Conservation (phyloP, 1,140 invertebrate species). For the Geopemphigus sp. region DNA sequence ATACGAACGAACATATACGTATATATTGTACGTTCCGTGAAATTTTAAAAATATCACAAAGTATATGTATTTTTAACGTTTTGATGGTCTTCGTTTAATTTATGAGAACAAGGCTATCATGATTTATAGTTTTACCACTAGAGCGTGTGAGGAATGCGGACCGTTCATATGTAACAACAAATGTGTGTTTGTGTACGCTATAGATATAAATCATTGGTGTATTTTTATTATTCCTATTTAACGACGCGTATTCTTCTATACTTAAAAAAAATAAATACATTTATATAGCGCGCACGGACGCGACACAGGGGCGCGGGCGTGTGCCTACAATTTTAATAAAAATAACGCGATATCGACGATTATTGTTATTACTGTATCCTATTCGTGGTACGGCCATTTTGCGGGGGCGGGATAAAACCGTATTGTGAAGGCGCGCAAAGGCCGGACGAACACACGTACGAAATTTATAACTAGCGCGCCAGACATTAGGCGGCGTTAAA, state of each 20-base stretch:
- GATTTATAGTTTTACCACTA: slow-evolving; percentile 40
- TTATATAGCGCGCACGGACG: background rate
- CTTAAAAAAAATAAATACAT: too few relatives aligned
- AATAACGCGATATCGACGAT: too few relatives aligned
- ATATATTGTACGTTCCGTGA: too few relatives aligned
- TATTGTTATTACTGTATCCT: too few relatives aligned
- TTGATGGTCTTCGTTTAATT: background rate
- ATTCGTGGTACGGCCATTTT: too few relatives aligned
- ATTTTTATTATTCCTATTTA: background rate
- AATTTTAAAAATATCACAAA: too few relatives aligned
- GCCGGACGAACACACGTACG: background rate
- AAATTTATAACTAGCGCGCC: background rate
- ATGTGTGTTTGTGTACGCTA: too few relatives aligned
- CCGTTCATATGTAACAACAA: background rate
- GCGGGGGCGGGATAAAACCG: too few relatives aligned
- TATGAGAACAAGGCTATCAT: slow-evolving; percentile 7
- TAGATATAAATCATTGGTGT: slow-evolving; percentile 26
- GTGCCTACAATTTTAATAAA: too few relatives aligned
- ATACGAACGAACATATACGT: too few relatives aligned
- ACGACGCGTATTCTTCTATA: background rate
- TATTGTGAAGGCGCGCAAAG: too few relatives aligned
- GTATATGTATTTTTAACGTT: slow-evolving; percentile 2
- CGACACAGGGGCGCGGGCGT: too few relatives aligned
- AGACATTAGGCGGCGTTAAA: background rate
- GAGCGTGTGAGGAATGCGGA: background rate